These are phyloP conservation scores for Tragelaphus scriptus DNA, from an alignment of 2,113 vertebrate species.

Conservation along the genomic window DNA sequence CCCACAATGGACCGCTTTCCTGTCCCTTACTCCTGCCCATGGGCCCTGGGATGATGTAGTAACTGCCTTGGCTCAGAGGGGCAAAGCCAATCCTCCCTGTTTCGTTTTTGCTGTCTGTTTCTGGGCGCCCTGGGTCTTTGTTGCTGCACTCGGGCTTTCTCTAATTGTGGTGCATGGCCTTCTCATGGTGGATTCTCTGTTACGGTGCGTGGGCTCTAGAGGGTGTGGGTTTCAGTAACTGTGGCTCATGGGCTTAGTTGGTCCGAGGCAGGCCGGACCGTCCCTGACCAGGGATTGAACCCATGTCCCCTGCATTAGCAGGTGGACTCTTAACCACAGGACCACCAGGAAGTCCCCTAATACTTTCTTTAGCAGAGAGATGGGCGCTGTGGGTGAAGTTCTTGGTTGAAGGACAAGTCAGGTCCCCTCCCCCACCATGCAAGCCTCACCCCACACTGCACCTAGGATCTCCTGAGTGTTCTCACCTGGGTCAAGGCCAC, in stretches of 20 bases:
- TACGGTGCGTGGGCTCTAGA: background rate
- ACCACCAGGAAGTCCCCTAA: background rate
- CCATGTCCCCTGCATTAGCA: background rate
- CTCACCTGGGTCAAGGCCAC: background rate
- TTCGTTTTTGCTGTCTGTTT: too few species aligned
- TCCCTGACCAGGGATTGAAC: background rate
- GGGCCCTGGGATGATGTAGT: too few species aligned
- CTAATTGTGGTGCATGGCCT: background rate
- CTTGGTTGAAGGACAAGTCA: background rate
- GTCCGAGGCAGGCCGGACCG: fast-evolving
- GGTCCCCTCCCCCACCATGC: too few species aligned
- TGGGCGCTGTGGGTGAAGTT: background rate
- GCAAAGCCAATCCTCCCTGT: background rate
- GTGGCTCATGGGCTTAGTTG: fast-evolving
- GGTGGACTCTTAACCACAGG: background rate
- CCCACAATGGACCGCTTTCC: fast-evolving
- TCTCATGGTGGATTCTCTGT: background rate
- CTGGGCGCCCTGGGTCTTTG: background rate
- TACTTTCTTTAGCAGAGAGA: background rate
- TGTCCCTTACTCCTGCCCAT: too few species aligned
- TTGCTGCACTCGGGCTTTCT: background rate
- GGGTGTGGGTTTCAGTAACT: background rate
- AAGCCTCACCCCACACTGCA: background rate
- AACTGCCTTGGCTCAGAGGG: background rate
- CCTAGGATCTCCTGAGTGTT: background rate